phyloP scores from a whole-genome alignment of 2,113 vertebrate species.

The Murina feae region DNA sequence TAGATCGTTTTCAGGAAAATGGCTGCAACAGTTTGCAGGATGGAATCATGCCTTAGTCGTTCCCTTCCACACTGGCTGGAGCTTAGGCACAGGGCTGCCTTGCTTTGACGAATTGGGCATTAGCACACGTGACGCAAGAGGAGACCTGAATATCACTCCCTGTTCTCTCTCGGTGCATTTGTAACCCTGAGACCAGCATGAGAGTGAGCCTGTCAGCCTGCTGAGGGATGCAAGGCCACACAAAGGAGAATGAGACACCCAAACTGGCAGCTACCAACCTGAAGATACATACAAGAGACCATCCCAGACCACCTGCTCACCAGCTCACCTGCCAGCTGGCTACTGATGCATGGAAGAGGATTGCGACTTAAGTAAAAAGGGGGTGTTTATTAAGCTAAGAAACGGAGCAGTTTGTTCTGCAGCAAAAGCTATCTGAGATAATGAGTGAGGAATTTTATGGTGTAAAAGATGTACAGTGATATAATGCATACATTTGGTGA shows the following conservation, averaged over 20 bases:
- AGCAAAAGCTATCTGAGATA: background rate
- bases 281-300: background rate
- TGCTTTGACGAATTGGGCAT: background rate
- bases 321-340: background rate
- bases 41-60: fast-evolving
- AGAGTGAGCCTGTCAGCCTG: background rate
- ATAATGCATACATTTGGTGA: background rate
- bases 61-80: background rate
- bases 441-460: background rate
- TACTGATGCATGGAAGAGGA: background rate
- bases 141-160: fast-evolving
- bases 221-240: background rate
- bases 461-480: background rate
- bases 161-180: background rate
- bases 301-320: background rate
- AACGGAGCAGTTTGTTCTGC: background rate
- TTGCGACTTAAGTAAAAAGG: background rate
- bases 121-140: background rate
- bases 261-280: background rate
- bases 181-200: background rate
- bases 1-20: background rate
- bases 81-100: background rate
- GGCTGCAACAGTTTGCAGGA: too few species aligned
- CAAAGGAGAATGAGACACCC: background rate
- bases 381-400: background rate